These are phyloP conservation scores for Sclerurus mexicanus DNA, from an alignment of 2,113 vertebrate species.

Conservation along the genomic window DNA sequence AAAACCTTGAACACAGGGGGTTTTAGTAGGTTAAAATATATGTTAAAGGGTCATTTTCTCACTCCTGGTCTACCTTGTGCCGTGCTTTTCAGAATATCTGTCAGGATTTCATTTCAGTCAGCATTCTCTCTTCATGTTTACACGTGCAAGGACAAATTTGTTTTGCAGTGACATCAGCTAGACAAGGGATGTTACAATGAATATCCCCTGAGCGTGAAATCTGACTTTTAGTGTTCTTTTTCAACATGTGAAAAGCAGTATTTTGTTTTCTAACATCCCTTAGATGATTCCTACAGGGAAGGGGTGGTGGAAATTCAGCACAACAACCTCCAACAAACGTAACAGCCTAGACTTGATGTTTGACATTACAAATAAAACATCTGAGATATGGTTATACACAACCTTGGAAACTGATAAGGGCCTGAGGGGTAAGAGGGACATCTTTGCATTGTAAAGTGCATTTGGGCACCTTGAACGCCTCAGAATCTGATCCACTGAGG, in stretches of 20 bases:
- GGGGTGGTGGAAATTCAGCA: neutral
- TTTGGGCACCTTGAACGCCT: neutral
- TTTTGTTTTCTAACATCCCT: neutral
- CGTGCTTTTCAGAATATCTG: neutral
- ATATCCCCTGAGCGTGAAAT: neutral
- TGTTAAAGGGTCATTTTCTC: neutral
- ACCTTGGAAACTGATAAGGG: neutral
- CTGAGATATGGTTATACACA: neutral
- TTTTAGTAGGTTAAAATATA: neutral
- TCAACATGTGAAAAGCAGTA: neutral
- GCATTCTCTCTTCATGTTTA: neutral
- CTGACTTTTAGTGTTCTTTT: neutral
- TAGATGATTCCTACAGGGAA: neutral
- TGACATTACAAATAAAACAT: neutral
- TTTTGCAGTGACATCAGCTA: neutral
- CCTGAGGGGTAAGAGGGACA: neutral
- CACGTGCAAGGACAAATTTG: neutral
- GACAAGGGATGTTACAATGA: neutral
- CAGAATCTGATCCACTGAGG: neutral
- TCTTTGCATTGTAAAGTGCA: neutral
- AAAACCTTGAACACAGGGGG: fast-evolving
- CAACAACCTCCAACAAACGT: neutral
- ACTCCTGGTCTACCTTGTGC: neutral
- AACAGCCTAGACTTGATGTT: neutral
- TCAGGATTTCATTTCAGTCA: neutral